phyloP scores from a whole-genome alignment of 2,113 vertebrate genomes.

The pig (Sus scrofa) region DNA sequence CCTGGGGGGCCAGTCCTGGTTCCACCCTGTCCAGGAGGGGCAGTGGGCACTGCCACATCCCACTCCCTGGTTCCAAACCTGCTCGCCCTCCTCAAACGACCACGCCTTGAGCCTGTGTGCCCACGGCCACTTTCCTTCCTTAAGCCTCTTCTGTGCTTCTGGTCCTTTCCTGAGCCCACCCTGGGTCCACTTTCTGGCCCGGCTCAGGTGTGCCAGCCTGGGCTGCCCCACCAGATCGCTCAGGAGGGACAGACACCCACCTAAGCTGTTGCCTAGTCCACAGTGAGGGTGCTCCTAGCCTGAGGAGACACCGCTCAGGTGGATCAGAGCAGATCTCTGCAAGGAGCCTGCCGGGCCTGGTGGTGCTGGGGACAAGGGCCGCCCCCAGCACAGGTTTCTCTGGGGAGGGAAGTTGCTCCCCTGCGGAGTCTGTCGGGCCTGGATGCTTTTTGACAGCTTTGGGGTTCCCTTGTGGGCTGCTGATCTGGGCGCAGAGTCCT shows the following conservation, averaged over 20 bases:
- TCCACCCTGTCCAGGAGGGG: neutral
- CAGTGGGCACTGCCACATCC: neutral
- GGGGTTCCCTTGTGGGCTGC: neutral
- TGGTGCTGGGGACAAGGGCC: neutral
- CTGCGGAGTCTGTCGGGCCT: neutral
- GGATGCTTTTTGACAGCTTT: slow-evolving; percentile 3
- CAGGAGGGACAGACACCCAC: neutral
- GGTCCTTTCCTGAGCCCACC: neutral
- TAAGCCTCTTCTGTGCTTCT: neutral
- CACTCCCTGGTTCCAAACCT: neutral
- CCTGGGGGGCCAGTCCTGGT: neutral
- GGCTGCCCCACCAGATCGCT: neutral
- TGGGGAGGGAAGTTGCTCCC: neutral
- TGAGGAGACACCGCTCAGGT: neutral
- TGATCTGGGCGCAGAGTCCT: too few species aligned
- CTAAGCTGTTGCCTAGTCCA: neutral
- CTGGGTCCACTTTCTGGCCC: neutral
- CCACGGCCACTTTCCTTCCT: neutral
- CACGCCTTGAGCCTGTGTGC: neutral
- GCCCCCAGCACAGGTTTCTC: neutral
- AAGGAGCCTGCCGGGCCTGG: neutral
- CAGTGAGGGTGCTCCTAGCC: neutral
- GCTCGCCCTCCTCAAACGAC: neutral
- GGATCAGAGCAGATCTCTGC: neutral
- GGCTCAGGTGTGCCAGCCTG: neutral